phyloP scores from a whole-genome alignment of 1,140 invertebrate species.

The Pseudomyrmex flavicornis region DNA sequence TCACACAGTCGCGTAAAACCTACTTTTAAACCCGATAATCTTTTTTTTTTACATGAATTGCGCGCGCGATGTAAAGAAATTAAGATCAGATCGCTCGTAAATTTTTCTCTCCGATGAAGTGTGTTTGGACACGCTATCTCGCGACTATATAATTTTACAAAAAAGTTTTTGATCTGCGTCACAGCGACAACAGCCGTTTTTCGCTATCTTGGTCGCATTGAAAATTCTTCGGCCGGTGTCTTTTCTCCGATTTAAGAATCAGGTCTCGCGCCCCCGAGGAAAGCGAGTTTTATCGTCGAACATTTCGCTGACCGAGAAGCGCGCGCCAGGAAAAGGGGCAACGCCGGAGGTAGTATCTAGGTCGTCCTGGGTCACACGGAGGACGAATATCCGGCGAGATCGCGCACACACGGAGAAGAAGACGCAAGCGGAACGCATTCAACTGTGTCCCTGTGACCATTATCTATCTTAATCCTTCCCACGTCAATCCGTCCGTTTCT shows the following conservation, averaged over 20 bases:
- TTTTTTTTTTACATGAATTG: neutral
- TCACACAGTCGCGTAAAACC: neutral
- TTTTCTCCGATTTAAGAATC: constrained; percentile 17
- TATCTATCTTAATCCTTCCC: constrained; percentile 36
- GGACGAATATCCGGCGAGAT: constrained; percentile 53
- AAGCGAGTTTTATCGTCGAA: constrained; percentile 45
- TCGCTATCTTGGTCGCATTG: neutral
- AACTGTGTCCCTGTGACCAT: constrained; percentile 29
- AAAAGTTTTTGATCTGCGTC: too few relatives aligned
- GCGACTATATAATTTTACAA: too few relatives aligned
- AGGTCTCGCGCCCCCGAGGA: constrained; percentile 14
- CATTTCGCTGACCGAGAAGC: constrained; percentile 56
- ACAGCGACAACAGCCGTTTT: neutral
- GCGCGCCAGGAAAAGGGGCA: constrained; percentile 50
- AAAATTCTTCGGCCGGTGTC: neutral
- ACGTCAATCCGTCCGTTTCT: constrained; percentile 16
- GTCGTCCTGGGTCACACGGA: constrained; percentile 60
- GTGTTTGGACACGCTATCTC: too few relatives aligned
- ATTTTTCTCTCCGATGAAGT: neutral
- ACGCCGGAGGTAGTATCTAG: constrained; percentile 62
- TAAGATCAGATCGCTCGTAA: neutral
- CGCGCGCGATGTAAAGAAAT: neutral
- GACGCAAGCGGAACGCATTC: constrained; percentile 27
- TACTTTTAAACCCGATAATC: neutral
- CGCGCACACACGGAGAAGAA: constrained; percentile 4